Evolutionary conservation across 2,888 invertebrate species (phyloP).

Genomic region (Hypomecis punctinalis): DNA sequence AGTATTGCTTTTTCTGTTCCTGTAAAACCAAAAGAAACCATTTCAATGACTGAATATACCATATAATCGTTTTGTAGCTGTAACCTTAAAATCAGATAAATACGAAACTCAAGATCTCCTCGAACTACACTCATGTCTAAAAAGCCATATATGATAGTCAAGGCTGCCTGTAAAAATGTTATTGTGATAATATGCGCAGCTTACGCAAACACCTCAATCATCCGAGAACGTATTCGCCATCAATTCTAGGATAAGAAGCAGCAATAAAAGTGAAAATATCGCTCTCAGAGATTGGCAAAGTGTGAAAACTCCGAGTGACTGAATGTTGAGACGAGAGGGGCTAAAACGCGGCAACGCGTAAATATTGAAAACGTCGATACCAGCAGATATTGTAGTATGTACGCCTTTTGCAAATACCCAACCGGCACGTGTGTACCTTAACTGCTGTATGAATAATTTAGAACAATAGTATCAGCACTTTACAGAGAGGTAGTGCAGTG

Average conservation of each 20-base stretch:
- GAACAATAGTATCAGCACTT: not conserved
- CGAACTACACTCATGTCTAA: too few species aligned
- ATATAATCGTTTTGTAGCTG: too few species aligned
- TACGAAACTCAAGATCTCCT: too few species aligned
- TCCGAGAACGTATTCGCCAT: slow-evolving; percentile 32
- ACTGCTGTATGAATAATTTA: slow-evolving; percentile 14
- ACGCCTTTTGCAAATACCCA: slow-evolving; percentile 46
- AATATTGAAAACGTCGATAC: slow-evolving; percentile 21
- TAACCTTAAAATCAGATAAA: too few species aligned
- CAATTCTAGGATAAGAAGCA: slow-evolving; percentile 42
- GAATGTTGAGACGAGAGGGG: slow-evolving; percentile 33
- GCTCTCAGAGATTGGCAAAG: slow-evolving; percentile 37
- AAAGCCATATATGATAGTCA: too few species aligned
- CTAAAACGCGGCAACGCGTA: slow-evolving; percentile 26
- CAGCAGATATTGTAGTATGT: slow-evolving; percentile 20
- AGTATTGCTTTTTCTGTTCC: too few species aligned
- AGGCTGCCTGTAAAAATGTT: not conserved
- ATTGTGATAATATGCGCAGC: slow-evolving; percentile 22
- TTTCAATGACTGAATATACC: too few species aligned
- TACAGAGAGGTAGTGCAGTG: too few species aligned
- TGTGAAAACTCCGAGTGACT: slow-evolving; percentile 40
- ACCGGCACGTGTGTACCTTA: slow-evolving; percentile 40
- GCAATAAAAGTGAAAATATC: slow-evolving; percentile 48
- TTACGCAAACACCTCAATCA: slow-evolving; percentile 36
- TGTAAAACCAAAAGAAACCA: too few species aligned